These are phyloP conservation scores for Chironomus striatipennis DNA, from an alignment of 1,140 invertebrate species.

Conservation along the genomic window DNA sequence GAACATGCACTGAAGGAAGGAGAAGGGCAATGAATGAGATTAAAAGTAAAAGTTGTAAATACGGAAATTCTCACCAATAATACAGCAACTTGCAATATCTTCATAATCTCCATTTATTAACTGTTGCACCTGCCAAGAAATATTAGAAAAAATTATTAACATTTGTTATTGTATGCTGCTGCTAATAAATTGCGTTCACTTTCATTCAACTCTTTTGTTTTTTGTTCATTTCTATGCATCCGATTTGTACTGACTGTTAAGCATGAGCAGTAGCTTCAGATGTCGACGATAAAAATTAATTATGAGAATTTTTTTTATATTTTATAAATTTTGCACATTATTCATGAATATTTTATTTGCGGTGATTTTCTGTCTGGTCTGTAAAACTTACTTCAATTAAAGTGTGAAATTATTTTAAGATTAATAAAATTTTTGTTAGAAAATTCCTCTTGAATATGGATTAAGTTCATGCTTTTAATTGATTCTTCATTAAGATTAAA, in stretches of 20 bases:
- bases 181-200: neutral
- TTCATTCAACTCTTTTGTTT: constrained; percentile 5
- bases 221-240: neutral
- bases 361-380: too few species aligned
- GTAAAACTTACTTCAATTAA: too few species aligned
- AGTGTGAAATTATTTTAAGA: too few species aligned
- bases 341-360: too few species aligned
- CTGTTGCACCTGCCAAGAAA: neutral
- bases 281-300: neutral
- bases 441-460: too few species aligned
- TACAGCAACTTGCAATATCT: neutral
- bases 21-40: neutral
- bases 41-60: neutral
- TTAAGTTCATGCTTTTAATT: too few species aligned
- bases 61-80: constrained; percentile 7
- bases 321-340: too few species aligned
- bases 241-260: neutral
- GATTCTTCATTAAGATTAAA: too few species aligned
- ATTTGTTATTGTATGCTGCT: neutral
- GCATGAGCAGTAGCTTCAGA: constrained; percentile 10
- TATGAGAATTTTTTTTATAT: too few species aligned
- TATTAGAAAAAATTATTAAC: neutral
- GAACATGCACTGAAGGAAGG: neutral
- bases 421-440: too few species aligned
- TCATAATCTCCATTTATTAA: neutral